phyloP scores from a whole-genome alignment of 2,888 invertebrate species.

The Agonopterix arenella region DNA sequence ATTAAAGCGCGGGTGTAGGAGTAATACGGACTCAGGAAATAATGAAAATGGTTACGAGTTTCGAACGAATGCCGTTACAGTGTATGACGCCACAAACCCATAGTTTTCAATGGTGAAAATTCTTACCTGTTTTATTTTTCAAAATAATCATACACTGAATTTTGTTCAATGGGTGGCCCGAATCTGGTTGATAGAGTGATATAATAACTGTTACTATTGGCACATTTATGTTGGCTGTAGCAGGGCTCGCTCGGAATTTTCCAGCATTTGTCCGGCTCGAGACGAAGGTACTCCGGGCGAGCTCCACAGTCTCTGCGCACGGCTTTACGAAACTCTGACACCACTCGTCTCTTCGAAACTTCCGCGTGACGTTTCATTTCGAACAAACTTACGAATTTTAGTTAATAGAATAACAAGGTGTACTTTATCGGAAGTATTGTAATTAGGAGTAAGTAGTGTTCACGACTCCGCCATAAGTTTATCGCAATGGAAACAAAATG shows the following conservation, averaged over 20 bases:
- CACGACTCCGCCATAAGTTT: constrained; percentile 70
- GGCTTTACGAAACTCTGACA: constrained; percentile 72
- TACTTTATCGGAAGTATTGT: constrained; percentile 29
- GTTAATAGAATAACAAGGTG: constrained; percentile 36
- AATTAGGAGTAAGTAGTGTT: constrained; percentile 46
- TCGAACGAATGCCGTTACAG: constrained; percentile 66
- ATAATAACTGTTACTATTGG: constrained; percentile 47
- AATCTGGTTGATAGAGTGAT: constrained; percentile 57
- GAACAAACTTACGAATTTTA: constrained; percentile 60
- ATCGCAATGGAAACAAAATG: constrained; percentile 30
- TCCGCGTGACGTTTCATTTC: constrained; percentile 41
- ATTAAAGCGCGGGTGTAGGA: constrained; percentile 53
- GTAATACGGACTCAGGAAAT: constrained; percentile 17
- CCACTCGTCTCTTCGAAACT: constrained; percentile 47
- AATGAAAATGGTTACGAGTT: constrained; percentile 61
- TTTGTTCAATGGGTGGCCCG: constrained; percentile 64
- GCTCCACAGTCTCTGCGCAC: constrained; percentile 41
- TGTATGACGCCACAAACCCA: constrained; percentile 60
- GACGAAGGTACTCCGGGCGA: constrained; percentile 6
- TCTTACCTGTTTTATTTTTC: constrained; percentile 22
- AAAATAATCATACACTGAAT: constrained; percentile 46
- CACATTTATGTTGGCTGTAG: constrained; percentile 46
- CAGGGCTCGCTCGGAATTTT: constrained; percentile 17
- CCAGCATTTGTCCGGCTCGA: neutral
- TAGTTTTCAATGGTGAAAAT: constrained; percentile 24